Base-by-base conservation (phyloP, 1,140 invertebrate genomes). In the Sycophila sp. region DNA sequence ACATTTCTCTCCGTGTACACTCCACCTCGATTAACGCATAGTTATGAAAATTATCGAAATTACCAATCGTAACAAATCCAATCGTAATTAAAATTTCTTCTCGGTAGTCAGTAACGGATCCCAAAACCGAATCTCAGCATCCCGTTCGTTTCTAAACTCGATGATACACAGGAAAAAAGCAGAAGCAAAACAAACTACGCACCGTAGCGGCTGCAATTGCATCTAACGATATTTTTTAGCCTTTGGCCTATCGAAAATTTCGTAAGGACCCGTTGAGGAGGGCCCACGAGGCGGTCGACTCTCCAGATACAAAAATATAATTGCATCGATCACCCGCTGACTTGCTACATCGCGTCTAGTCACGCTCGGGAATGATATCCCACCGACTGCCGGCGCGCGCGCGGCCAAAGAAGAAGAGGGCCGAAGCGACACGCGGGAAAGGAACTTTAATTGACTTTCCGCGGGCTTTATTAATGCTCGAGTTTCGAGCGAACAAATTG, bases 241-340 rank as follows among this genome's bases (percentile, higher is more conserved):
- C 26, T 53, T n/a, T 30, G 4, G 4, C 26, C 42, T 11, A 56
- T 13, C 6, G 15, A 6, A 24, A 40, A 24, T 59, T 59, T 42
- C 56, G 56, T 59, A 59, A 59, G 5, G 22, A 40, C 5, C 36
- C 40, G n/a, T 24, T 7, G 26, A 28, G 5, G 19, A 26, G 19
- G 22, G 7, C 15, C 26, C 49, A 24, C 4, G 40, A 3, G 10
- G 42, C 42, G n/a, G 6, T 42, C 32, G 45, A 13, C 53, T 47
- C 49, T 53, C 38, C 32, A 68, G 58, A 30, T 65, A 45, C 60
- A 70, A 59, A 62, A 72, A 28, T 74, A 74, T 77, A 78, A 78
- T 83, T 78, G 76, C 74, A 70, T 72, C 75, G 78, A 78, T 81
- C 79, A 75, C 82, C 80, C 75, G 80, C 82, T 83, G 80, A 59